phyloP scores from a whole-genome alignment of 1,140 invertebrate genomes.

The Drosophila biarmipes region DNA sequence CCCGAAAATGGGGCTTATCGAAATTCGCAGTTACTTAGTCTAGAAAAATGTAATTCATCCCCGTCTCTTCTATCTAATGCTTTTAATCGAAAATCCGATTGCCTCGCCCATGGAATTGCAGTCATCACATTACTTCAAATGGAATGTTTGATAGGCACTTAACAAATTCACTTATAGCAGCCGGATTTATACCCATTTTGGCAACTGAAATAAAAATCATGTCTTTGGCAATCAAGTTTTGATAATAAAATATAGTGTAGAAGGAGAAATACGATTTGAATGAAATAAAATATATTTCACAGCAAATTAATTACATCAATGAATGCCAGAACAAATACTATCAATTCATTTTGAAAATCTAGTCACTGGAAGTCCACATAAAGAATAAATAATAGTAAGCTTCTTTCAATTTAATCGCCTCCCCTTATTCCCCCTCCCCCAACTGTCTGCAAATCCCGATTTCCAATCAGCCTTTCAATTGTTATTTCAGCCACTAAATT shows the following conservation, averaged over 20 bases:
- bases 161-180: neutral
- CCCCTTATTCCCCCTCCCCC: neutral
- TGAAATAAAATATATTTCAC: neutral
- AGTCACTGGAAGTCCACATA: neutral
- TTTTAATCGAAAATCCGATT: constrained; percentile 34
- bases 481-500: constrained; percentile 58
- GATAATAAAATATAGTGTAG: neutral
- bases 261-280: too few relatives aligned
- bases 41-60: constrained; percentile 49
- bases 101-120: constrained; percentile 17
- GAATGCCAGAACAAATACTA: neutral
- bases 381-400: neutral
- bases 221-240: neutral
- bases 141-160: constrained; percentile 21
- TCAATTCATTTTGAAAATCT: neutral
- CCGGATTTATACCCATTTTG: neutral
- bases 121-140: constrained; percentile 30
- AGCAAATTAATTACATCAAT: neutral
- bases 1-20: constrained; percentile 39
- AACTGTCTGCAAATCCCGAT: constrained; percentile 29
- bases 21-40: constrained; percentile 46
- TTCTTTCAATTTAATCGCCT: constrained; percentile 4
- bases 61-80: constrained; percentile 20
- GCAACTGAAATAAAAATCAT: neutral
- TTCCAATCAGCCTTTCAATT: constrained; percentile 45